Conservation (phyloP, 2,888 invertebrate genomes). For the Coenonympha glycerion region DNA sequence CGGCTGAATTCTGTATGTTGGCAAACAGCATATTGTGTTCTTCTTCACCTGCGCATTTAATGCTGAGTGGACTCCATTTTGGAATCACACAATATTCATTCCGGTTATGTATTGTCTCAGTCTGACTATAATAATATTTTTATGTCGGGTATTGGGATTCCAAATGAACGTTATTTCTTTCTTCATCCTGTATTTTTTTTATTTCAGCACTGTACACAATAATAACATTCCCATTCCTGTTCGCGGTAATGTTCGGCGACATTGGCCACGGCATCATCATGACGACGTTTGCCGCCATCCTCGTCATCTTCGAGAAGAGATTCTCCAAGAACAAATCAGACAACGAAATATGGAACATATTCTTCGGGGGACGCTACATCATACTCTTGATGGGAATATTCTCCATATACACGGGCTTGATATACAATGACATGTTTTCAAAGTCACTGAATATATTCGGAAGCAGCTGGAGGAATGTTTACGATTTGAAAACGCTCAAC, state of each 20-base stretch:
- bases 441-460: conserved; percentile 97
- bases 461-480: conserved; percentile 75
- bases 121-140: too few relatives aligned
- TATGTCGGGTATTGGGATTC: too few relatives aligned
- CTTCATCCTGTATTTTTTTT: not conserved
- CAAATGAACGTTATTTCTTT: too few relatives aligned
- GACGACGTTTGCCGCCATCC: conserved; percentile 78
- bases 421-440: conserved; percentile 98
- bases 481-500: conserved; percentile 48
- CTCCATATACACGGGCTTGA: conserved; percentile 97
- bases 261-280: conserved; percentile 83
- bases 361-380: conserved; percentile 98
- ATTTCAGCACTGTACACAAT: conserved; percentile 81
- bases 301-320: conserved; percentile 79
- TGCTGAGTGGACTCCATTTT: too few relatives aligned
- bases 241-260: conserved; percentile 88
- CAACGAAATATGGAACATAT: conserved; percentile 95
- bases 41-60: too few relatives aligned
- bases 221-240: conserved; percentile 85
- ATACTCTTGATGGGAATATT: conserved; percentile 97
- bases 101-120: too few relatives aligned
- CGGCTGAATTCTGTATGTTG: too few relatives aligned
- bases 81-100: too few relatives aligned
- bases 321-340: conserved; percentile 68
- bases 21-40: too few relatives aligned